These are phyloP conservation scores for Lynx canadensis DNA, from an alignment of 2,113 vertebrate genomes.

Conservation along the genomic window DNA sequence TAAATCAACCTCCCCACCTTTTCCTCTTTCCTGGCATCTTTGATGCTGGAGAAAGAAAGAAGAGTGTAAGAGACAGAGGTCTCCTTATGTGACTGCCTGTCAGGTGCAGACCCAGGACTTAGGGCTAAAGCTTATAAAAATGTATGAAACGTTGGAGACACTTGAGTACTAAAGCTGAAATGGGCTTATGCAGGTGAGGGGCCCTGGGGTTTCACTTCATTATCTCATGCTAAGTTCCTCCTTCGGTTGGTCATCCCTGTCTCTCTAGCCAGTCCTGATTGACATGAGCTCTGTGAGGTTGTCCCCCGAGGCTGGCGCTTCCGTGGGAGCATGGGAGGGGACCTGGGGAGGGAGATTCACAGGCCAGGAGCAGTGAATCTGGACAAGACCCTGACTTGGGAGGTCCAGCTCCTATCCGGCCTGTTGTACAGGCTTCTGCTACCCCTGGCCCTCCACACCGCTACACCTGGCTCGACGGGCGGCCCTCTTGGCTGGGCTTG, in stretches of 20 bases:
- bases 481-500: not conserved
- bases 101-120: not conserved
- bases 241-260: not conserved
- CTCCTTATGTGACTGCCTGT: not conserved
- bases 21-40: not conserved
- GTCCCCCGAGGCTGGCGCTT: not conserved
- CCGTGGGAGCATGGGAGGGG: not conserved
- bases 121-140: not conserved
- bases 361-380: not conserved
- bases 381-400: not conserved
- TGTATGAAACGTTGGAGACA: not conserved
- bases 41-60: not conserved
- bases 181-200: not conserved
- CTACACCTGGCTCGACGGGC: no score
- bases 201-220: not conserved
- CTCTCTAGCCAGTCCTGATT: not conserved
- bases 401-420: not conserved
- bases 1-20: not conserved
- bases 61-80: not conserved
- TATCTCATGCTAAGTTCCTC: not conserved
- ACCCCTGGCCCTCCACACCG: no score
- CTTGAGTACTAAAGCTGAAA: not conserved
- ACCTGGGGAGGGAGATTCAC: not conserved
- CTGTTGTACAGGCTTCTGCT: not conserved
- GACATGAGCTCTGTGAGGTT: no score